These are phyloP conservation scores for Globodera ellingtonae DNA, from an alignment of 1,140 invertebrate species.

Conservation along the genomic window DNA sequence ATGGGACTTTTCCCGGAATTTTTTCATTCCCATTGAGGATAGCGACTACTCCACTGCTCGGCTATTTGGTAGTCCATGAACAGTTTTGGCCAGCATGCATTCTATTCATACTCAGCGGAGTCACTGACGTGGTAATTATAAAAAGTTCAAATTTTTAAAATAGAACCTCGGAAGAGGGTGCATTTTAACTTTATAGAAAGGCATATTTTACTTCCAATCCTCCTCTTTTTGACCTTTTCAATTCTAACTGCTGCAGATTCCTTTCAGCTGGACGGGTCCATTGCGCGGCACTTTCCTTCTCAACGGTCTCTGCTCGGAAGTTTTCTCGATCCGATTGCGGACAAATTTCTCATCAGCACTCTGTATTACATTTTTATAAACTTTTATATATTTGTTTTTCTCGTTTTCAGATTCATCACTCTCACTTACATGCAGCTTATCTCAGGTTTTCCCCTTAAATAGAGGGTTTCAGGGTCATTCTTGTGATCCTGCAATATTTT, in stretches of 20 bases:
- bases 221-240: neutral
- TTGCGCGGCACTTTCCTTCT: constrained; percentile 84
- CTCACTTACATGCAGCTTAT: constrained; percentile 6
- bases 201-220: neutral
- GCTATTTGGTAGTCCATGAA: constrained; percentile 79
- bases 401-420: constrained; percentile 2
- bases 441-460: neutral
- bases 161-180: neutral
- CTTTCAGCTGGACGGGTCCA: constrained; percentile 82
- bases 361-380: constrained; percentile 74
- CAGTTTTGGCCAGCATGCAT: constrained; percentile 76
- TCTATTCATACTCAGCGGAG: constrained; percentile 77
- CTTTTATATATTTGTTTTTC: constrained; percentile 48
- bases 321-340: constrained; percentile 93
- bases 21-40: constrained; percentile 71
- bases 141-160: constrained; percentile 67
- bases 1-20: neutral
- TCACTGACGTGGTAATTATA: constrained; percentile 78
- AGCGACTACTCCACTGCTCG: constrained; percentile 81
- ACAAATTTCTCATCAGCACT: constrained; percentile 88
- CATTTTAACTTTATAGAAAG: neutral
- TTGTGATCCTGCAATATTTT: too few relatives aligned
- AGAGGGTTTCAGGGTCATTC: neutral
- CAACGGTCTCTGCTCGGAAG: constrained; percentile 89
- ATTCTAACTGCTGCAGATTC: neutral